These are phyloP conservation scores for Drosophila anomalata DNA, from an alignment of 2,888 invertebrate species.

Conservation along the genomic window DNA sequence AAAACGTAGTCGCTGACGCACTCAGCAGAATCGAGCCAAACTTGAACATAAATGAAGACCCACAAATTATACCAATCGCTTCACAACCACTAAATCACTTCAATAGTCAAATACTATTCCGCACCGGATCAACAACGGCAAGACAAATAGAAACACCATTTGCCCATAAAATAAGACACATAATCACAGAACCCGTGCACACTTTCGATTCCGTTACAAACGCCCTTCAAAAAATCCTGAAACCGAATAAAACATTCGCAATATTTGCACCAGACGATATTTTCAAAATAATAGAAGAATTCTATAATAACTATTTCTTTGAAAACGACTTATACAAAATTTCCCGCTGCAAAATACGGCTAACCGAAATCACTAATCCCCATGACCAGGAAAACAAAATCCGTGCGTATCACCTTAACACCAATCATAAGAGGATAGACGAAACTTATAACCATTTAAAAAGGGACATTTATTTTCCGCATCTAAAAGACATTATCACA, in stretches of 20 bases:
- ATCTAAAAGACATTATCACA: neutral
- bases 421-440: conserved; percentile 19
- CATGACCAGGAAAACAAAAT: conserved; percentile 26
- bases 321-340: conserved; percentile 31
- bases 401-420: conserved; percentile 20
- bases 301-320: no score
- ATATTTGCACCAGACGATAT: conserved; percentile 46
- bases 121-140: conserved; percentile 9
- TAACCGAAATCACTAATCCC: conserved; percentile 24
- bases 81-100: conserved; percentile 58
- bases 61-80: conserved; percentile 1
- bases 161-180: conserved; percentile 10
- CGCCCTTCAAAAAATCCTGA: conserved; percentile 36
- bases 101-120: conserved; percentile 47
- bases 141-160: conserved; percentile 25
- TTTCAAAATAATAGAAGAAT: conserved; percentile 50
- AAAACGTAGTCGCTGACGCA: no score
- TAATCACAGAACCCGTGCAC: conserved; percentile 10
- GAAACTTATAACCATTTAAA: conserved; percentile 8
- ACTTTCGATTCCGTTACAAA: conserved; percentile 35
- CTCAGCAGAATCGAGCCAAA: neutral
- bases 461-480: conserved; percentile 9
- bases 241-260: conserved; percentile 50
- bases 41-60: conserved; percentile 11
- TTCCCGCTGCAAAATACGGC: conserved; percentile 25